These are phyloP conservation scores for Acleris cristana DNA, from an alignment of 2,888 invertebrate genomes.

Conservation along the genomic window DNA sequence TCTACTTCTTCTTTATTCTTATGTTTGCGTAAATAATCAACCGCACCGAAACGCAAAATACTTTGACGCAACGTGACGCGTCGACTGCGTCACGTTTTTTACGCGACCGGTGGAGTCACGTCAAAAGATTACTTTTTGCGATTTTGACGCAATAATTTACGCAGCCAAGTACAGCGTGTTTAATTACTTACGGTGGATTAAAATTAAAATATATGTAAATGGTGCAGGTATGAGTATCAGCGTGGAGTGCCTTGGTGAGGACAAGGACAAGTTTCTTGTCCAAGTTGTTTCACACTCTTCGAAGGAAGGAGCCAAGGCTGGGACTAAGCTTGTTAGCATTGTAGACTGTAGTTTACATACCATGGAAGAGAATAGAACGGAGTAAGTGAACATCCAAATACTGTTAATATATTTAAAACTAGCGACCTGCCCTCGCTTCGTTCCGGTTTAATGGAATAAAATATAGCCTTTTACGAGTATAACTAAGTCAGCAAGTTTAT, in stretches of 20 bases:
- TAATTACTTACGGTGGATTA: too few relatives aligned
- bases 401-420: background rate
- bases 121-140: too few relatives aligned
- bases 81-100: too few relatives aligned
- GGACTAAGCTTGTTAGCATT: slow-evolving; percentile 84
- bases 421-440: too few relatives aligned
- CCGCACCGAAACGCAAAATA: too few relatives aligned
- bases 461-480: background rate
- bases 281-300: slow-evolving; percentile 85
- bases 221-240: slow-evolving; percentile 68
- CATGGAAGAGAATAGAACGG: slow-evolving; percentile 86
- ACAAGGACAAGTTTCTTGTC: slow-evolving; percentile 81
- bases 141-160: too few relatives aligned
- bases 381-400: slow-evolving; percentile 61
- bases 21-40: background rate
- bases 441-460: background rate
- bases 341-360: slow-evolving; percentile 85
- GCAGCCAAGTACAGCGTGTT: too few relatives aligned
- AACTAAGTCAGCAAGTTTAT: background rate
- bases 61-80: too few relatives aligned
- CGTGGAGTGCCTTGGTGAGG: slow-evolving; percentile 75
- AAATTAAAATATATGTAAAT: too few relatives aligned
- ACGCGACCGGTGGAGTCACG: too few relatives aligned
- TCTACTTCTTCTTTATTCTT: background rate
- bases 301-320: slow-evolving; percentile 81